Base-by-base conservation (phyloP, 2,113 vertebrate genomes). In the Australoheros scitulus region DNA sequence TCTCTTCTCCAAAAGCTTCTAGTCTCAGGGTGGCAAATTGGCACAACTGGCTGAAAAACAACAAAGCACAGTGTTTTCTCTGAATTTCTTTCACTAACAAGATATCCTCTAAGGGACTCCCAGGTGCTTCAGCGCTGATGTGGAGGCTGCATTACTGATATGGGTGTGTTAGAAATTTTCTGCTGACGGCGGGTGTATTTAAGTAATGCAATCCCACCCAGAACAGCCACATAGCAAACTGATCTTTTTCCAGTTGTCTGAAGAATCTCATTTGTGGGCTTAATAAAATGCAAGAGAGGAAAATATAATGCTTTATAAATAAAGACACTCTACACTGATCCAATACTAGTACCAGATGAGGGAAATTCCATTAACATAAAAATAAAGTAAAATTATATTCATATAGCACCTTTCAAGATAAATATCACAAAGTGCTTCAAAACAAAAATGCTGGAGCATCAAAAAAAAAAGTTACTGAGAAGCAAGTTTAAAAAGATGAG, bases 1-100 rank as follows among this genome's bases (percentile, higher is more conserved):
- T 86, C 61, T 83, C 72, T n/a, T 61, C 58, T 84, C 77, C 82
- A 88, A 91, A 88, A 86, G 89, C 43, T 20, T 63, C 3, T 2
- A 58, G 58, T 85, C 80, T 82, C 82, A 65, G 14, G 20, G 60
- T 8, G 61, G 32, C 41, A 76, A 61, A 72, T 68, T 77, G 76
- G 84, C 80, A 80, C 26, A 64, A 63, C 36, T 70, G 76, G 36
- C 72, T 64, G 79, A 80, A 47, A 32, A 81, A 84, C 63, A 52
- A 88, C 63, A 91, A 83, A 80, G 60, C 6, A 3, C 17, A 50
- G 41, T n/a, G 15, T 77, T 76, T 80, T 85, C 61, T 65, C 14
- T 77, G 79, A 57, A 43, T 85, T 88, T 81, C 15, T 58, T 34
- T 79, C 78, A 79, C 60, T 22, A 86, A 86, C 24, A 80, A 81